Percentiles rank a stretch among this genome's conserved stretches.
phyloP scores from a whole-genome alignment of 2,888 invertebrate species.

The Helicoverpa assulta region DNA sequence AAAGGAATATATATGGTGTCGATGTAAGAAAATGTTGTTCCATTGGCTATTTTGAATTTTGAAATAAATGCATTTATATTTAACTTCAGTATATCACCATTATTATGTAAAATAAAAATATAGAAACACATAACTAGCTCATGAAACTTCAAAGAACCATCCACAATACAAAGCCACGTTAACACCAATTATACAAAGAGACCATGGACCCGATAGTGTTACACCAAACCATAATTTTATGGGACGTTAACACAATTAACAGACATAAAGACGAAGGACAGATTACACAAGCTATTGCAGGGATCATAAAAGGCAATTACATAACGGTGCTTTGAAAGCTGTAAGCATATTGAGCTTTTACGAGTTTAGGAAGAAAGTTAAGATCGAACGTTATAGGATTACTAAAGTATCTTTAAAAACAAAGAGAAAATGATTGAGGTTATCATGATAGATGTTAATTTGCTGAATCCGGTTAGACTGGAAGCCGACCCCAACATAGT shows the following conservation, averaged over 20 bases:
- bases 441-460: too few relatives aligned
- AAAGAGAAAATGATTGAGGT: too few relatives aligned
- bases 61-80: conserved; percentile 24
- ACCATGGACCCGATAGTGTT: conserved; percentile 27
- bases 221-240: conserved; percentile 54
- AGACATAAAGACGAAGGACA: conserved; percentile 58
- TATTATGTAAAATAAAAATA: too few relatives aligned
- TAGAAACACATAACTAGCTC: neutral
- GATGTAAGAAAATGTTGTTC: conserved; percentile 17
- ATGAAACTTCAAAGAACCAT: conserved; percentile 4
- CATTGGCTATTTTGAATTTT: conserved; percentile 23
- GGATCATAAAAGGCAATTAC: conserved; percentile 77
- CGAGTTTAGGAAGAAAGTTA: conserved; percentile 65
- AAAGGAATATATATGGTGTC: conserved; percentile 9
- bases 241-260: conserved; percentile 67
- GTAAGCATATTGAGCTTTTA: conserved; percentile 72
- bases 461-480: too few relatives aligned
- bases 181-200: conserved; percentile 39
- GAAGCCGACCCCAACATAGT: too few relatives aligned
- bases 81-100: conserved; percentile 13
- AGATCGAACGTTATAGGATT: conserved; percentile 38
- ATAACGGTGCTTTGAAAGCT: conserved; percentile 75
- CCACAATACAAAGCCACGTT: neutral
- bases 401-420: too few relatives aligned
- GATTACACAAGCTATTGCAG: conserved; percentile 72